A percentile compares a stretch with the other conserved stretches of the same genome.
phyloP scores from a whole-genome alignment of 2,797 vertebrate genomes.

The Antrozous pallidus region DNA sequence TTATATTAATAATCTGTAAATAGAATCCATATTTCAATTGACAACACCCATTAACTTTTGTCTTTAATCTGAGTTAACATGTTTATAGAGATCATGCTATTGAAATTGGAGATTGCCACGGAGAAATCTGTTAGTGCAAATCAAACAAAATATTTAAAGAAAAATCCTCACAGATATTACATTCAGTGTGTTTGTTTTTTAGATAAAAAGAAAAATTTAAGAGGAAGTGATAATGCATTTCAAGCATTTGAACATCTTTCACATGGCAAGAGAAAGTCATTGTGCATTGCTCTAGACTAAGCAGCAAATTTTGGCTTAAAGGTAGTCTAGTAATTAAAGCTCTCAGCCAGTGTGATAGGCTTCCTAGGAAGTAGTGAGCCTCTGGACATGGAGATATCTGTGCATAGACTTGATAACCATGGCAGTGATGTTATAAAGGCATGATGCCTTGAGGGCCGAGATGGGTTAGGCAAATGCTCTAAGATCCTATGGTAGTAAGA shows the following conservation, averaged over 20 bases:
- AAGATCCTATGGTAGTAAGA: constrained; percentile 34
- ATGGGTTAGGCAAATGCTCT: background rate
- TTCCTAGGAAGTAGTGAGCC: background rate
- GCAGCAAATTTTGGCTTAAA: background rate
- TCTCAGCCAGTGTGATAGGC: background rate
- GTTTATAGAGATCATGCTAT: background rate
- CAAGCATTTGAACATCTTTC: background rate
- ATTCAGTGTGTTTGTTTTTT: background rate
- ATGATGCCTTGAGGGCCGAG: too few relatives aligned
- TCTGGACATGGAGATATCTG: background rate
- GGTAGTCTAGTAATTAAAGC: background rate
- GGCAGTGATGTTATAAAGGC: background rate
- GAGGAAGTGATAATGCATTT: background rate
- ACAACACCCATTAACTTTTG: background rate
- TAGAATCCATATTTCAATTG: background rate
- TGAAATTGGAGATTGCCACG: background rate
- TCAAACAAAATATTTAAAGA: background rate
- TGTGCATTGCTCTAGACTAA: background rate
- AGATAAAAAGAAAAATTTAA: background rate
- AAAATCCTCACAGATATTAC: background rate
- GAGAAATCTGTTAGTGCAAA: background rate
- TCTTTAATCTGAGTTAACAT: background rate
- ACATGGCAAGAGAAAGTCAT: background rate
- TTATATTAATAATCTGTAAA: background rate
- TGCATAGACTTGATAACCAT: background rate